Conservation (phyloP, 1,140 invertebrate genomes). For the Hyposmocoma kahamanoa region DNA sequence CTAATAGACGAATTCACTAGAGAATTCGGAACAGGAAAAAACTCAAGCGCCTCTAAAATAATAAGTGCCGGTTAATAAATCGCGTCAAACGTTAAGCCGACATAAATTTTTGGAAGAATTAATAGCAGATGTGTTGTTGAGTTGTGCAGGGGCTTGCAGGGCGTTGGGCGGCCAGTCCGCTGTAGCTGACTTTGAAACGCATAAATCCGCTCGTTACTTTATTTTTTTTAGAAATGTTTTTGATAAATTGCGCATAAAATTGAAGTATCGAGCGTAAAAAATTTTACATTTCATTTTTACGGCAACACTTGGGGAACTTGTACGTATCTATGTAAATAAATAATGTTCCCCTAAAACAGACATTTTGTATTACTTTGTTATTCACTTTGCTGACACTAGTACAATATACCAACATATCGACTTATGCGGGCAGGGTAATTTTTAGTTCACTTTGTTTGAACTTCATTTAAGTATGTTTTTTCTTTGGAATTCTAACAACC, state of each 20-base stretch:
- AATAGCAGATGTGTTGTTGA: constrained; percentile 70
- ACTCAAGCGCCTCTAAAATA: constrained; percentile 58
- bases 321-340: no score
- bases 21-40: constrained; percentile 58
- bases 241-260: constrained; percentile 65
- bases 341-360: no score
- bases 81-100: constrained; percentile 49
- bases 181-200: constrained; percentile 50
- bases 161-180: constrained; percentile 38
- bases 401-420: no score
- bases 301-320: constrained; percentile 6
- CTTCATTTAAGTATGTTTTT: no score
- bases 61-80: constrained; percentile 68
- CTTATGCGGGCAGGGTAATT: no score
- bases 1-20: constrained; percentile 63
- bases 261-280: constrained; percentile 41
- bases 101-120: constrained; percentile 61
- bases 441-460: no score
- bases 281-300: constrained; percentile 33
- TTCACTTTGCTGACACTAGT: no score
- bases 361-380: no score
- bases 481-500: no score
- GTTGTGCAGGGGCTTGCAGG: constrained; percentile 30
- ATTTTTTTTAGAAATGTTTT: constrained; percentile 50
- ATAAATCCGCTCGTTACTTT: constrained; percentile 62